These are phyloP conservation scores for Malacoctenus gilli DNA, from an alignment of 2,797 vertebrate genomes.

Conservation along the genomic window DNA sequence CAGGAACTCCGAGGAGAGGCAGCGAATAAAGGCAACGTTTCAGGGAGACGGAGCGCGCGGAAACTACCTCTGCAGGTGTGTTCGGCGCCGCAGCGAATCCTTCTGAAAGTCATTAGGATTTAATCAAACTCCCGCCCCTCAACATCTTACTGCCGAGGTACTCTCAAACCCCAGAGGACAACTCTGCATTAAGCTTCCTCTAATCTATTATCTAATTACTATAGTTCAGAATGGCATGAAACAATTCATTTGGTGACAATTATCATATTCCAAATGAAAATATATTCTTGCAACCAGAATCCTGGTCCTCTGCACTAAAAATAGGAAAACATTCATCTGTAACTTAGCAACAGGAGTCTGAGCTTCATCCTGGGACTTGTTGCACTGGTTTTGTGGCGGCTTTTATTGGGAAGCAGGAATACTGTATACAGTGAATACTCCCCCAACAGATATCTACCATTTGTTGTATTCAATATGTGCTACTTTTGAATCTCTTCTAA, in stretches of 20 bases:
- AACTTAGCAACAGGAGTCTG: constrained; percentile 86
- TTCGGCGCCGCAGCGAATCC: constrained; percentile 37
- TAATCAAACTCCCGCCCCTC: constrained; percentile 60
- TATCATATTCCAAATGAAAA: constrained; percentile 82
- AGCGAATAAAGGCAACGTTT: no score
- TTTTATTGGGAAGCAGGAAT: constrained; percentile 64
- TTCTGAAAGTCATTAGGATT: constrained; percentile 67
- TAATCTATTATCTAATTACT: constrained; percentile 80
- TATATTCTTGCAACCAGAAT: constrained; percentile 80
- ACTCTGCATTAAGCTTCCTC: constrained; percentile 68
- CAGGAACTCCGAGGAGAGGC: no score
- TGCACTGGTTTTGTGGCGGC: constrained; percentile 72
- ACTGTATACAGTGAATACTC: constrained; percentile 37
- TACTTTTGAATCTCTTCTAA: no score
- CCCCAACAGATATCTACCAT: constrained; percentile 12
- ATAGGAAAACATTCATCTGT: constrained; percentile 85
- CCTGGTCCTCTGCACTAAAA: constrained; percentile 81
- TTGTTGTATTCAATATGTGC: no score
- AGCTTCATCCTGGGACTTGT: constrained; percentile 83
- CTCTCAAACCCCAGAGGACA: constrained; percentile 73
- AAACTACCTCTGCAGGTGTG: constrained; percentile 35
- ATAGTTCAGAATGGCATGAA: constrained; percentile 73
- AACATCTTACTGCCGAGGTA: constrained; percentile 63
- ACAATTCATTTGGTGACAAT: constrained; percentile 78
- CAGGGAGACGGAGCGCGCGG: constrained; percentile 18